Percentiles rank a stretch among this genome's conserved stretches.
These are phyloP conservation scores for Chiloscyllium punctatum DNA, from an alignment of 2,797 vertebrate species.

Conservation along the genomic window DNA sequence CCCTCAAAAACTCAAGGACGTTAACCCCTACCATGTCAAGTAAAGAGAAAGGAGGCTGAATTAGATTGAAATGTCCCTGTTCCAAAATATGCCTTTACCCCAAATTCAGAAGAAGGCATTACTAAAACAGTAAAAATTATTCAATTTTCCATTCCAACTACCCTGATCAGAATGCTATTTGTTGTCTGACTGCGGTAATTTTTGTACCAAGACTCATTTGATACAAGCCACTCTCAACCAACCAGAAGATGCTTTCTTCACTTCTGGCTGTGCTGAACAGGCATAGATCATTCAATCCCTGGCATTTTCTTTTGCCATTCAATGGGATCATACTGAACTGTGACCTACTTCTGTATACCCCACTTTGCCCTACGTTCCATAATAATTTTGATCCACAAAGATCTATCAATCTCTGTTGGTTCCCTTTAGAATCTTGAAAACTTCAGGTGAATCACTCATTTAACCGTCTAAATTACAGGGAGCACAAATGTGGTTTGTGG, in stretches of 20 bases:
- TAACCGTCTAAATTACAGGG: too few species aligned
- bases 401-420: too few species aligned
- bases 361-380: too few species aligned
- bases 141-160: not conserved
- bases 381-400: too few species aligned
- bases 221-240: not conserved
- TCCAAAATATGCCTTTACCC: not conserved
- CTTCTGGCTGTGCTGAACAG: not conserved
- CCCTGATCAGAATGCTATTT: not conserved
- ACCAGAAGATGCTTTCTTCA: not conserved
- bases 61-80: not conserved
- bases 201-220: not conserved
- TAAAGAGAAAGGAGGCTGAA: not conserved
- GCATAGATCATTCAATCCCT: too few species aligned
- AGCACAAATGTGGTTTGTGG: not conserved
- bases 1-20: not conserved
- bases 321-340: too few species aligned
- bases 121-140: not conserved
- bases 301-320: too few species aligned
- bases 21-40: not conserved
- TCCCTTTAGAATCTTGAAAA: too few species aligned
- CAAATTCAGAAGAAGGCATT: not conserved
- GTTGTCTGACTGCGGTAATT: not conserved
- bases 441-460: too few species aligned
- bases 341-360: too few species aligned